Conservation (phyloP, 1,140 invertebrate species). For the Pseudomyrmex gracilis region DNA sequence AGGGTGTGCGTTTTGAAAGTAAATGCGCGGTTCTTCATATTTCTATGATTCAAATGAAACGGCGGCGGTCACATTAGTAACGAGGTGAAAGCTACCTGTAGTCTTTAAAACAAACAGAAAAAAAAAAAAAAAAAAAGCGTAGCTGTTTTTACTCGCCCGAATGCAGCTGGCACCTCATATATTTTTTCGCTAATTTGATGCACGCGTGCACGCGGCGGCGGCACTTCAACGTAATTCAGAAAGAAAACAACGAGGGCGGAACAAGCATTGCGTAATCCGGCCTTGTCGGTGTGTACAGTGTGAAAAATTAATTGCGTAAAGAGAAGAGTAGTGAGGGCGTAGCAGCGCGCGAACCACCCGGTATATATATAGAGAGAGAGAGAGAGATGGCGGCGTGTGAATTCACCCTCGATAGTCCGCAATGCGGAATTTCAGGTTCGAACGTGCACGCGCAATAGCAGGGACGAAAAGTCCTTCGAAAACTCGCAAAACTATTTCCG, state of each 20-base stretch:
- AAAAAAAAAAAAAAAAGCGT: not conserved
- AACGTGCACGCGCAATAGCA: conserved; percentile 78
- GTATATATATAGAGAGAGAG: no score
- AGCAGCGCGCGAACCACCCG: conserved; percentile 67
- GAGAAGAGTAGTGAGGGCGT: not conserved
- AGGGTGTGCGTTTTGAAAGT: not conserved
- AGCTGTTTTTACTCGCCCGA: conserved; percentile 7
- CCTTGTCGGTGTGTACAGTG: conserved; percentile 60
- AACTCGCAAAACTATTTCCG: conserved; percentile 52
- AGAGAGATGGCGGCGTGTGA: conserved; percentile 74
- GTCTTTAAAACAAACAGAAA: no score
- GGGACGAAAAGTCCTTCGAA: conserved; percentile 65
- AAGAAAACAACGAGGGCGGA: conserved; percentile 15
- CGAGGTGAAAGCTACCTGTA: not conserved
- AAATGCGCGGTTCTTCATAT: conserved; percentile 13
- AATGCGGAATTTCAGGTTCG: conserved; percentile 82
- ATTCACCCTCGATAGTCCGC: conserved; percentile 83
- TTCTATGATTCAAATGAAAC: conserved; percentile 30
- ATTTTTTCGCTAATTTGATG: conserved; percentile 38
- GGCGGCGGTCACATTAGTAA: not conserved
- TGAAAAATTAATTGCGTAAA: conserved; percentile 80
- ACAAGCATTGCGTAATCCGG: not conserved
- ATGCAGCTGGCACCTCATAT: conserved; percentile 47
- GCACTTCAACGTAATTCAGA: conserved; percentile 23
- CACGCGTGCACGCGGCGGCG: not conserved